Percentiles rank a stretch among this genome's conserved stretches.
Evolutionary conservation across 2,113 vertebrate genomes (phyloP).

Genomic region (Lonchura striata): DNA sequence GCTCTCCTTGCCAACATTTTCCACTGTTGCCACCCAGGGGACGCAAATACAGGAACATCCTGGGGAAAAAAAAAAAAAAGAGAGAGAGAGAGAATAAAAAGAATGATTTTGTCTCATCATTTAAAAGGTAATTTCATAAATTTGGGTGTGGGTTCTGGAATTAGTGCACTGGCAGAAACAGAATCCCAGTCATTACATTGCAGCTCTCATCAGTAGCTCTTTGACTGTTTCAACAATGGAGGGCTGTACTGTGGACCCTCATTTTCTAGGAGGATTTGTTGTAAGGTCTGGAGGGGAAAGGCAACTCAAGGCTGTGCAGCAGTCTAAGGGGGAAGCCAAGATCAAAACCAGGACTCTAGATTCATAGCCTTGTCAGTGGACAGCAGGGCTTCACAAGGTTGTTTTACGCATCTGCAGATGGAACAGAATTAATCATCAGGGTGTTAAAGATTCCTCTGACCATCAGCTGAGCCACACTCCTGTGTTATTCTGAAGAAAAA

Average conservation of each 20-base stretch:
- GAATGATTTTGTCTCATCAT: background rate
- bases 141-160: slow-evolving; percentile 34
- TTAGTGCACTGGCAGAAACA: background rate
- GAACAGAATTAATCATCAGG: background rate
- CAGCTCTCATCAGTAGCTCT: slow-evolving; percentile 8
- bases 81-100: background rate
- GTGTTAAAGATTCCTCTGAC: background rate
- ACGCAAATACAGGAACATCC: background rate
- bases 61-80: background rate
- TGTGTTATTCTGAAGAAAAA: background rate
- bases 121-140: slow-evolving; percentile 10
- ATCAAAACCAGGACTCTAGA: background rate
- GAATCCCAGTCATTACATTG: background rate
- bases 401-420: background rate
- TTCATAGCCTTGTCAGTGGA: background rate
- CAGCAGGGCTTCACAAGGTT: background rate
- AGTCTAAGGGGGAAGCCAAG: background rate
- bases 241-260: background rate
- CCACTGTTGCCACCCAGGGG: slow-evolving; percentile 11
- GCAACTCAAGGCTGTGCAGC: background rate
- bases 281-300: background rate
- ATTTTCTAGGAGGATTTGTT: background rate
- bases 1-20: background rate
- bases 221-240: background rate
- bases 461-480: background rate